Conservation (phyloP, 1,140 invertebrate species). For the Bombus impatiens region DNA sequence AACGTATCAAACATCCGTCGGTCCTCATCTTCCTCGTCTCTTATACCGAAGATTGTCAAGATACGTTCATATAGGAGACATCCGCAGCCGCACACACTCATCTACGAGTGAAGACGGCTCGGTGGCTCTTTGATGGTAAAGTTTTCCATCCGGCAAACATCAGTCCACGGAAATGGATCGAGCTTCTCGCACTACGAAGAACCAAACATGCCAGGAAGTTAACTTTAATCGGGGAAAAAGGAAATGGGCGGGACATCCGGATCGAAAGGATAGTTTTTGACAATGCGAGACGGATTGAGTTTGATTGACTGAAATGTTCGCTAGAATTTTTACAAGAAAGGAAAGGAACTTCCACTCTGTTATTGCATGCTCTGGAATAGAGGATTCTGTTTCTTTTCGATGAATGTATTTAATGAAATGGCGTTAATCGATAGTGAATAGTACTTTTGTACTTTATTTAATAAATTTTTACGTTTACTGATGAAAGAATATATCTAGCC, state of each 20-base stretch:
- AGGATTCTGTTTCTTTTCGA: background rate
- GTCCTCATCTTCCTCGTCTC: constrained; percentile 71
- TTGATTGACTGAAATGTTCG: background rate
- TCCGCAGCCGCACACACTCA: constrained; percentile 47
- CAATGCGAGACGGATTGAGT: background rate
- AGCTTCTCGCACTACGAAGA: constrained; percentile 57
- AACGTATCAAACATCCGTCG: constrained; percentile 79
- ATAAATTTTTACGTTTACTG: too few species aligned
- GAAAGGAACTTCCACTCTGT: background rate
- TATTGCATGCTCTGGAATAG: background rate
- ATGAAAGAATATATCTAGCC: too few species aligned
- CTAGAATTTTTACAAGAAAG: background rate
- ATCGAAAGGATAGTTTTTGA: constrained; percentile 21
- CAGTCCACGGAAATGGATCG: constrained; percentile 71
- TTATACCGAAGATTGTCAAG: constrained; percentile 58
- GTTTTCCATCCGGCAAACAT: constrained; percentile 74
- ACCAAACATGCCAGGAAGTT: constrained; percentile 29
- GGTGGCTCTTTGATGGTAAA: constrained; percentile 71
- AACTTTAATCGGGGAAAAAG: constrained; percentile 58
- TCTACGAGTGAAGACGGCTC: constrained; percentile 49
- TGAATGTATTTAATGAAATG: background rate
- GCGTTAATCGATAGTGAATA: too few species aligned
- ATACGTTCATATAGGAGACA: constrained; percentile 56
- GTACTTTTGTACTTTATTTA: background rate
- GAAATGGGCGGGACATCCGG: constrained; percentile 20